These are phyloP conservation scores for Ctenodactylus gundi DNA, from an alignment of 2,113 vertebrate genomes.

Conservation along the genomic window DNA sequence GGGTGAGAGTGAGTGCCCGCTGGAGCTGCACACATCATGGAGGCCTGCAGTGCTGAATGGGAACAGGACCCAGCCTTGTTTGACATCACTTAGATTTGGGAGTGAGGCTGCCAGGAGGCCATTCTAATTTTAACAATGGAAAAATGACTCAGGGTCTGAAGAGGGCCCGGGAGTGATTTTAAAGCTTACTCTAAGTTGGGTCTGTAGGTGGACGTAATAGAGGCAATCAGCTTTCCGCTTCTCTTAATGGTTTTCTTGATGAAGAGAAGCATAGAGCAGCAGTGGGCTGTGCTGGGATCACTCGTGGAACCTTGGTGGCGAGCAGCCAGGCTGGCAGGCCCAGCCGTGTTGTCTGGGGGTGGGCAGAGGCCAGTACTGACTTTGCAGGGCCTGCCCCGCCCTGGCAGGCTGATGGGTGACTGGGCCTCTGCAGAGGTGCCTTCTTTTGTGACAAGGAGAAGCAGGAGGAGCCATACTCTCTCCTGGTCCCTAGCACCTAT, in stretches of 20 bases:
- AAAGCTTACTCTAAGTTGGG: constrained; percentile 42
- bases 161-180: constrained; percentile 50
- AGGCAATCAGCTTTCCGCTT: not conserved
- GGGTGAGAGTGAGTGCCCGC: not conserved
- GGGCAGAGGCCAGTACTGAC: not conserved
- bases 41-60: not conserved
- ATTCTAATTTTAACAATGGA: constrained; percentile 53
- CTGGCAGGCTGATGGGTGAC: not conserved
- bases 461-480: not conserved
- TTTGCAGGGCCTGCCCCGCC: not conserved
- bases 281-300: not conserved
- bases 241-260: constrained; percentile 36
- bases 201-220: constrained; percentile 36
- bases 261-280: not conserved
- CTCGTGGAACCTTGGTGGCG: not conserved
- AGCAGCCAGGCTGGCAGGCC: not conserved
- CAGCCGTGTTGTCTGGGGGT: not conserved
- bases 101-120: constrained; percentile 10
- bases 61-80: not conserved
- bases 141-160: constrained; percentile 65
- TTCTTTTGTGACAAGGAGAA: not conserved
- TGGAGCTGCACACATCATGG: fast-evolving
- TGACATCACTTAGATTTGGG: not conserved
- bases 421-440: not conserved
- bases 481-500: not conserved